Evolutionary conservation across 2,797 vertebrate genomes (phyloP), one percentile per base, ranked within the genome.

Genomic region (Centroberyx gerrardi): DNA sequence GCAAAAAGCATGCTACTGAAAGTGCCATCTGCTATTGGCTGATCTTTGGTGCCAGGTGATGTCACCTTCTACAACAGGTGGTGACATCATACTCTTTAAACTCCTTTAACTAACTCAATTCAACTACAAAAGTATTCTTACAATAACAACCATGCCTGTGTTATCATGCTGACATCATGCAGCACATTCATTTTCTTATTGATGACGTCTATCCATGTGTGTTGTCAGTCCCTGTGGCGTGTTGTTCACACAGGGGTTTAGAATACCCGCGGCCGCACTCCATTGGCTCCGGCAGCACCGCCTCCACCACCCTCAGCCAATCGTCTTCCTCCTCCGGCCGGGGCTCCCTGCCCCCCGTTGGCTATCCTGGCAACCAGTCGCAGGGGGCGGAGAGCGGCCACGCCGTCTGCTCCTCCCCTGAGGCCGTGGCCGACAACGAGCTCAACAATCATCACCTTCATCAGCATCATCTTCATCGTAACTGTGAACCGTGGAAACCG

Each of bases 321-420:
- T 95, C 94, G 0, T 95, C 96, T 4, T 96, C 95, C 38, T 96
- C 95, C n/a, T 96, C 95, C 1, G 95, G 95, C 1, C 90, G 93
- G 1, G 95, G 94, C 54, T 96, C 94, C 6, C 80, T 95, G 17
- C 93, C 94, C 18, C 90, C 93, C 8, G 80, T 90, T 40, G 83
- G 92, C 61, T 93, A 88, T 63, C 69, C 79, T 0, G 85, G 92
- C 18, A 91, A 88, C 67, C 89, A 78, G 8, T 75, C 75, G 0
- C 89, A 82, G 42, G 87, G 81, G 53, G 28, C 55, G 17, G 92
- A 91, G 9, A 53, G 54, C 53, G 52, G 40, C 54, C 80, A 61
- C 5, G 72, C 62, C 13, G 68, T 73, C 36, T 88, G 85, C 58
- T 83, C 84, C 9, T 83, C 72, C 4, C 74, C 80, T 0, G 91